Base-by-base conservation (phyloP, 2,797 vertebrate species). In the Peromyscus aztecus region DNA sequence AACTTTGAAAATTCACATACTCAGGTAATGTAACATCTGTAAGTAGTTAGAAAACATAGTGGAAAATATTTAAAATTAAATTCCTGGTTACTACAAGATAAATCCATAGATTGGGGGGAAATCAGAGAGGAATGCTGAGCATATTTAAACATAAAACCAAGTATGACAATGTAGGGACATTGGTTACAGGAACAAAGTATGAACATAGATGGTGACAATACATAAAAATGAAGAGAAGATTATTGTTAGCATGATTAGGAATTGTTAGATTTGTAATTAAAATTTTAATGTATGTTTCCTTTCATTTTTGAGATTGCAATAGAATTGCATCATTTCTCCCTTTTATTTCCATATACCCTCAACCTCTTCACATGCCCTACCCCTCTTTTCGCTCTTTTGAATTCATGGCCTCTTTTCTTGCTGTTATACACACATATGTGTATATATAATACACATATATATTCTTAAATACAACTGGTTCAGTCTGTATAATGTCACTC, bases 141-240 rank as follows among this genome's bases (percentile, higher is more conserved):
- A n/a, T 40, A 73, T 63, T 59, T 61, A 89, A 61, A 82, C 24
- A n/a, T 89, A 83, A 63, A 94, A 89, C n/a, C 34, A 75, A 59
- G 14, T 29, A 12, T 65, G 78, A 59, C 5, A 59, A 6, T 87
- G 2, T 27, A 67, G 52, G 16, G 23, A 75, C 73, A 40, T 73
- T 63, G 75, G 78, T 40, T n/a, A 43, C 10, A 89, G 14, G 21
- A 76, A n/a, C 37, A 61, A 63, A 93, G 34, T 55, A 37, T 19
- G 55, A 63, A 52, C 49, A 37, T 63, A 24, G 71, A 29, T 75
- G 24, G 69, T 46, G 46, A n/a, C 61, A 23, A 31, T 40, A 16
- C n/a, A 21, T 14, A 82, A 71, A 49, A 59, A 73, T 61, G 34
- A 40, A 88, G 27, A 43, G 5, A 76, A 21, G 12, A 61, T 40